These are phyloP conservation scores for Empidonax traillii DNA, from an alignment of 2,113 vertebrate genomes.

Conservation along the genomic window DNA sequence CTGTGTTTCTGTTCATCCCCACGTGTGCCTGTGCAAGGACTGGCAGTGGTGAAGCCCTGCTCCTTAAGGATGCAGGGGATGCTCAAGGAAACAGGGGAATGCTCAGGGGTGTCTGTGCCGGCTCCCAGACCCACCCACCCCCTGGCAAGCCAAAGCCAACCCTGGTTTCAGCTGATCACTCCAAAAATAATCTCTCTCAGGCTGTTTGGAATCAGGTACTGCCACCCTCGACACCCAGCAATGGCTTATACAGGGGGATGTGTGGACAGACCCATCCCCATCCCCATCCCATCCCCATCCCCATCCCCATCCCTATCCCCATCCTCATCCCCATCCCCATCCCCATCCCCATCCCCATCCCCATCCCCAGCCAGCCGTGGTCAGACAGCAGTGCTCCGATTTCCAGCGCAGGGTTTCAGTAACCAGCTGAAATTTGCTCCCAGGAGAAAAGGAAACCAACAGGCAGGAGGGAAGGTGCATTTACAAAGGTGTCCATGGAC, in stretches of 20 bases:
- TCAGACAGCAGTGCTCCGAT: fast-evolving
- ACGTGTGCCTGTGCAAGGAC: background rate
- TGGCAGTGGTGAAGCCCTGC: background rate
- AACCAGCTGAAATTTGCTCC: background rate
- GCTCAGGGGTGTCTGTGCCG: fast-evolving
- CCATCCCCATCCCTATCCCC: background rate
- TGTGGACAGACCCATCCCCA: background rate
- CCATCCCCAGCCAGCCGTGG: fast-evolving
- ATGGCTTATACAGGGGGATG: fast-evolving
- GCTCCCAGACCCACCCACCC: background rate
- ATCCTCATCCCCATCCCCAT: background rate
- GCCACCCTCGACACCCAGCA: fast-evolving
- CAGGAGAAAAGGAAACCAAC: fast-evolving
- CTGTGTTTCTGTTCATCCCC: background rate
- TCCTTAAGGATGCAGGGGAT: background rate
- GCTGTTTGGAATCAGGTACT: background rate
- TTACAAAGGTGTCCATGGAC: background rate
- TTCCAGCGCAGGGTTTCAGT: background rate
- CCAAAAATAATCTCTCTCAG: fast-evolving
- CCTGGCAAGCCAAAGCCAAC: background rate
- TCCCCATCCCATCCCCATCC: background rate
- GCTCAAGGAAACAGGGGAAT: background rate
- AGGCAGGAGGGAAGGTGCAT: background rate
- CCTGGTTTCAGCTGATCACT: background rate
- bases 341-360: background rate